Percentiles rank a stretch among this genome's conserved stretches.
phyloP scores from a whole-genome alignment of 2,888 invertebrate species.

The Atethmia centrago region DNA sequence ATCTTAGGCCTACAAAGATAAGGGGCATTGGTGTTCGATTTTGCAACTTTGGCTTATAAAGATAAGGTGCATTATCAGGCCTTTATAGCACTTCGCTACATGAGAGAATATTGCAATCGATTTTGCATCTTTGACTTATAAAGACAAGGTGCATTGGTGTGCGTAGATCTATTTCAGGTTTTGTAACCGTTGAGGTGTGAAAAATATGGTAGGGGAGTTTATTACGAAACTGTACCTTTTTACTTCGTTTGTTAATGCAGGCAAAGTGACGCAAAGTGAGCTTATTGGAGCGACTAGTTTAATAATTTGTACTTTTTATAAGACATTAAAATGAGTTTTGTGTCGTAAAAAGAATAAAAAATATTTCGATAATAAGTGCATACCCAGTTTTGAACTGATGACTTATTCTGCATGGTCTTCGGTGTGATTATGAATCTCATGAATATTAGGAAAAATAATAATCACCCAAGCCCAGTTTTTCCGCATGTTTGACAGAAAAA shows the following conservation, averaged over 20 bases:
- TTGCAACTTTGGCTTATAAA: too few relatives aligned
- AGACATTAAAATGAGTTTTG: not conserved
- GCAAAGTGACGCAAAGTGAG: not conserved
- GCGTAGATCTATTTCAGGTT: conserved; percentile 32
- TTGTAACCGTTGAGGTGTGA: conserved; percentile 25
- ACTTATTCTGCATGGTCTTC: not conserved
- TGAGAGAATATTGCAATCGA: not conserved
- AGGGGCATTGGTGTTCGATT: too few relatives aligned
- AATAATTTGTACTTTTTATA: not conserved
- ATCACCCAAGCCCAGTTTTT: not conserved
- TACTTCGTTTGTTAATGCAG: conserved; percentile 10
- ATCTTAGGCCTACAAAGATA: too few relatives aligned
- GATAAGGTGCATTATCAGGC: too few relatives aligned
- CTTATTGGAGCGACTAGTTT: not conserved
- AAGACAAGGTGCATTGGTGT: not conserved
- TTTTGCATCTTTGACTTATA: fast-evolving
- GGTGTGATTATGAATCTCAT: not conserved
- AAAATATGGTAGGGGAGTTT: conserved; percentile 30
- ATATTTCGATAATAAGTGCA: not conserved
- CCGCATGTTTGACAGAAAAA: too few relatives aligned
- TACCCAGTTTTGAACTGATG: not conserved
- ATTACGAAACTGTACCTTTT: conserved; percentile 20
- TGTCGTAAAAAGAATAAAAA: not conserved
- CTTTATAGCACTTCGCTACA: not conserved
- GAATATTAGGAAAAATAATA: not conserved